These are phyloP conservation scores for Pseudorasbora parva DNA, from an alignment of 2,113 vertebrate genomes.

Conservation along the genomic window DNA sequence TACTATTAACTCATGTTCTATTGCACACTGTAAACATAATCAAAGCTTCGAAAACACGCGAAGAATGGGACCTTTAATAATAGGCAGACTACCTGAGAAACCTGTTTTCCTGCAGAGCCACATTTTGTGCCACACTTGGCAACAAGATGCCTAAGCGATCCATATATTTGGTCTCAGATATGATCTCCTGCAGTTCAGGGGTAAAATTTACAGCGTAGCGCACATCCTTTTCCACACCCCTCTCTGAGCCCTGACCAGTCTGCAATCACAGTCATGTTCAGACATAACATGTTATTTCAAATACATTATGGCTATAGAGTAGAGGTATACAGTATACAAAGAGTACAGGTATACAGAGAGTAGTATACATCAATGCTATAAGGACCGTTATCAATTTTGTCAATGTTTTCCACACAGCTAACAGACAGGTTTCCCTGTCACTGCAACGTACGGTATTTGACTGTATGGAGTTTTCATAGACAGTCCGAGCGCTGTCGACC, in stretches of 20 bases:
- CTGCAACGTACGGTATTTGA: conserved; percentile 60
- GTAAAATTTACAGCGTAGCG: conserved; percentile 83
- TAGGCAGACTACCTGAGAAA: conserved; percentile 76
- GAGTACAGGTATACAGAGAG: no score
- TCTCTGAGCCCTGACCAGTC: conserved; percentile 39
- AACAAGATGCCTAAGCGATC: conserved; percentile 79
- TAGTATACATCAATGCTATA: no score
- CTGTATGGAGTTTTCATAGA: conserved; percentile 34
- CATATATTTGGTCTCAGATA: conserved; percentile 84
- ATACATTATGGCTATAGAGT: not conserved
- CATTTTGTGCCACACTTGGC: conserved; percentile 75
- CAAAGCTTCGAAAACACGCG: no score
- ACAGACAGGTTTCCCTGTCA: not conserved
- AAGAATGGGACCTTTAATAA: no score
- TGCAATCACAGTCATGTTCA: conserved; percentile 7
- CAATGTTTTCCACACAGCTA: not conserved
- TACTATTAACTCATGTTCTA: no score
- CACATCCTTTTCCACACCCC: conserved; percentile 25
- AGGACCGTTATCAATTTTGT: not conserved
- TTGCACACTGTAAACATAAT: no score
- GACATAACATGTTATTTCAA: not conserved
- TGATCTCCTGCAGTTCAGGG: conserved; percentile 80
- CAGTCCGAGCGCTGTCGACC: conserved; percentile 35
- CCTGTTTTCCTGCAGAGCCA: conserved; percentile 84
- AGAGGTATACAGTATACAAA: no score